Evolutionary conservation across 2,797 vertebrate species (phyloP), one percentile per base, ranked within the genome.

Genomic region (Oreortyx pictus): DNA sequence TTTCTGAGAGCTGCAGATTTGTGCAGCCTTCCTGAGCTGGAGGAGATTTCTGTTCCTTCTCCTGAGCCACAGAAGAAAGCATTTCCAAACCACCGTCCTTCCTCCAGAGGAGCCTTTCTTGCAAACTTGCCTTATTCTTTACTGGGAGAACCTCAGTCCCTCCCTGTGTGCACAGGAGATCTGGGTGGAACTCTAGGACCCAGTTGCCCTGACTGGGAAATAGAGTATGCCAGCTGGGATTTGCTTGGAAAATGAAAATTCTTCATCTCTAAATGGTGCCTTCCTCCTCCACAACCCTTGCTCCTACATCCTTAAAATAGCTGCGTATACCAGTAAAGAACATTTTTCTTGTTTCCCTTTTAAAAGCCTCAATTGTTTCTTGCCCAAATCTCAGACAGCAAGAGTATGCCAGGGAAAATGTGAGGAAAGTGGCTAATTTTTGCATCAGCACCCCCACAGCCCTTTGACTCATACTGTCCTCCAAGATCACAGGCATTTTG

Each of bases 181-280:
- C 43, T 46, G 22, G 14, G 64, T 33, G 20, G 43, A 49, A 4
- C n/a, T 10, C 57, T 4, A 14, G 1, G 3, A 19, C 24, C 19
- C 72, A n/a, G 39, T n/a, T 23, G 29, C 27, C 7, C 25, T 19
- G 9, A 15, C 5, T 61, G 43, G 20, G 20, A 17, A 62, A 20
- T 9, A 8, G 5, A 15, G 5, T 14, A 16, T 24, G 8, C 29
- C 12, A 31, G 41, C 43, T 44, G 19, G 19, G 61, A 22, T 43
- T 31, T 64, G n/a, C 7, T 29, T 15, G 22, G 46, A 13, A 12
- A 27, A 22, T 59, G 14, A 37, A 66, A 59, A 59, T 44, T 22
- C 9, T 35, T 12, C 1, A 0, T 5, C n/a, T 17, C 27, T 44
- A 17, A n/a, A 66, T 7, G 8, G 8, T 5, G 16, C 2, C 39